Conservation (phyloP, 2,113 vertebrate genomes). For the Gymnobelideus leadbeateri region DNA sequence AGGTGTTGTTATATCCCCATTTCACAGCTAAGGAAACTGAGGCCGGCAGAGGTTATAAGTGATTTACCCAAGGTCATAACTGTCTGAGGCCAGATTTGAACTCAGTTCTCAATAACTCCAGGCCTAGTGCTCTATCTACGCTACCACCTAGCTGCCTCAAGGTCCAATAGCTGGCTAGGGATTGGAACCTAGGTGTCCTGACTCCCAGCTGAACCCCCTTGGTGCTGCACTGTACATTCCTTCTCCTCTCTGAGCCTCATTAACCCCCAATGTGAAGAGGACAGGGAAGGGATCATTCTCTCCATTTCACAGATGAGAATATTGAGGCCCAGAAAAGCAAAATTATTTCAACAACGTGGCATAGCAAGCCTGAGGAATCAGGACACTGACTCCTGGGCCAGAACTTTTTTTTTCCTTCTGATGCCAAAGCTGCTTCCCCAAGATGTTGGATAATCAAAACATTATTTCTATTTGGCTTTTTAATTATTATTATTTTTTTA, state of each 20-base stretch:
- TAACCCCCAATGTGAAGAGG: not conserved
- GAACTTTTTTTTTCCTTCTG: not conserved
- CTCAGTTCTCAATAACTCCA: not conserved
- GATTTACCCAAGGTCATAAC: not conserved
- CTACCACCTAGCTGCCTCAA: not conserved
- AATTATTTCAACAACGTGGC: not conserved
- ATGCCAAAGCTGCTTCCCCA: not conserved
- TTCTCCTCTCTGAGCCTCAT: not conserved
- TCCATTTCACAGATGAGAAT: not conserved
- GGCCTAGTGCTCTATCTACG: not conserved
- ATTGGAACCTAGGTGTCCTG: not conserved
- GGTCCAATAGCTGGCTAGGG: not conserved
- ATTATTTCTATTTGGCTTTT: constrained; percentile 3
- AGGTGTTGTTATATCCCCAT: not conserved
- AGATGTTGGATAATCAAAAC: not conserved
- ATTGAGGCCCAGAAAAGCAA: not conserved
- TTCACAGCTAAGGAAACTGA: not conserved
- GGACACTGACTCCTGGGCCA: not conserved
- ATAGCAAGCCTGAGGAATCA: not conserved
- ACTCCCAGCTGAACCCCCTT: not conserved
- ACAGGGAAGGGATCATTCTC: not conserved
- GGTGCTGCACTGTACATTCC: not conserved
- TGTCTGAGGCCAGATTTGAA: not conserved
- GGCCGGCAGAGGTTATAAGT: not conserved
- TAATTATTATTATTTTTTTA: constrained; percentile 9